Percentiles rank a stretch among this genome's conserved stretches.
phyloP scores from a whole-genome alignment of 2,113 vertebrate species.

The Edolisoma coerulescens region DNA sequence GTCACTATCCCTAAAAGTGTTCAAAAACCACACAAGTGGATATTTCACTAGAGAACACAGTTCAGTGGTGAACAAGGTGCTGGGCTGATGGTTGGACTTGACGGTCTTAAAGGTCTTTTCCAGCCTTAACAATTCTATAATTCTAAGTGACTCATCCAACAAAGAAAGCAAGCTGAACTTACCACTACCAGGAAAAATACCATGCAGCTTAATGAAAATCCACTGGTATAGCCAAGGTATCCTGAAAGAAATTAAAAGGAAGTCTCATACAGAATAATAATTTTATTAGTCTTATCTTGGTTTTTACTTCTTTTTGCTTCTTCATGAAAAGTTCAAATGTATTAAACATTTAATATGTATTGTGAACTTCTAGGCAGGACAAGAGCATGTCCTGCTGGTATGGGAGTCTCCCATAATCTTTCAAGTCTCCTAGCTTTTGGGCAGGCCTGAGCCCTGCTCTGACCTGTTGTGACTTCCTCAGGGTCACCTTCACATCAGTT shows the following conservation, averaged over 20 bases:
- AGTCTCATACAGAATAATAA: not conserved
- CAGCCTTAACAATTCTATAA: not conserved
- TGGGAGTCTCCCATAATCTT: not conserved
- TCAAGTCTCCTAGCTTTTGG: not conserved
- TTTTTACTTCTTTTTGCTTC: not conserved
- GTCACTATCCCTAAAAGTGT: not conserved
- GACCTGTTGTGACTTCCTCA: not conserved
- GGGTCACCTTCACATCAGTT: not conserved
- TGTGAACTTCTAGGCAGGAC: not conserved
- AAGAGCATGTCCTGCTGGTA: not conserved
- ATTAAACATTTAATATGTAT: not conserved
- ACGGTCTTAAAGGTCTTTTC: not conserved
- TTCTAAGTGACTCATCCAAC: not conserved
- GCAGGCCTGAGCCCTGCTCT: not conserved
- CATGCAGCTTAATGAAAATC: conserved; percentile 83
- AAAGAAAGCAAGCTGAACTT: conserved; percentile 62
- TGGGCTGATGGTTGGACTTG: not conserved
- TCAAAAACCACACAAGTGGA: not conserved
- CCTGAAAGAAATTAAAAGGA: conserved; percentile 69
- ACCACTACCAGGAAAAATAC: conserved; percentile 95
- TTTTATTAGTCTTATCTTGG: not conserved
- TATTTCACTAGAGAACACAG: not conserved
- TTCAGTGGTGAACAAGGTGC: not conserved
- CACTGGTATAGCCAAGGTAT: conserved; percentile 83
- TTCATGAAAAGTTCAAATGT: not conserved